A percentile compares a stretch with the other conserved stretches of the same genome.
phyloP scores from a whole-genome alignment of 1,140 invertebrate species.

The Tetramorium simillimum region DNA sequence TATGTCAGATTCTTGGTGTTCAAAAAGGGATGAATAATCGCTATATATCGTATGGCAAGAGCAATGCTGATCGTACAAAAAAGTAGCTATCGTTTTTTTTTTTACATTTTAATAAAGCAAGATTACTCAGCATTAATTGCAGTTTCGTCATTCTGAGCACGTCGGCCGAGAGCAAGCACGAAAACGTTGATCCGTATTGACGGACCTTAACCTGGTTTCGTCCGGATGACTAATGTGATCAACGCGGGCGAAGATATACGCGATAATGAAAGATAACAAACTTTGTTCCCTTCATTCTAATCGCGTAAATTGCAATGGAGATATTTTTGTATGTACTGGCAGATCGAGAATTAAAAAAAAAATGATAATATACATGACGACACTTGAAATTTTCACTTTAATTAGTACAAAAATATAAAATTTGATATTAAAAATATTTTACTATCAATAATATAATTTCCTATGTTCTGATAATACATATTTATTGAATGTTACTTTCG shows the following conservation, averaged over 20 bases:
- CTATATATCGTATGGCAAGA: constrained; percentile 20
- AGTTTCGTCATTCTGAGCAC: background rate
- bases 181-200: constrained; percentile 44
- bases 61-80: constrained; percentile 35
- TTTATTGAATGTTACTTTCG: background rate
- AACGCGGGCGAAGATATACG: background rate
- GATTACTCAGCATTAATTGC: constrained; percentile 41
- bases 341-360: background rate
- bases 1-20: constrained; percentile 18
- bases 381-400: background rate
- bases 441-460: background rate
- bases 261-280: constrained; percentile 53
- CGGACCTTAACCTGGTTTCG: constrained; percentile 25
- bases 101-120: constrained; percentile 31
- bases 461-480: background rate
- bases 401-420: constrained; percentile 4
- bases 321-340: background rate
- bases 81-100: background rate
- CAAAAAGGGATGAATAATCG: constrained; percentile 46
- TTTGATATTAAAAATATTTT: background rate
- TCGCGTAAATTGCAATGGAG: constrained; percentile 8
- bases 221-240: constrained; percentile 39
- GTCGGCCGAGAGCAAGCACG: background rate
- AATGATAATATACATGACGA: background rate
- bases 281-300: constrained; percentile 7